These are phyloP conservation scores for Hippotragus niger DNA, from an alignment of 2,113 vertebrate genomes.

Conservation along the genomic window DNA sequence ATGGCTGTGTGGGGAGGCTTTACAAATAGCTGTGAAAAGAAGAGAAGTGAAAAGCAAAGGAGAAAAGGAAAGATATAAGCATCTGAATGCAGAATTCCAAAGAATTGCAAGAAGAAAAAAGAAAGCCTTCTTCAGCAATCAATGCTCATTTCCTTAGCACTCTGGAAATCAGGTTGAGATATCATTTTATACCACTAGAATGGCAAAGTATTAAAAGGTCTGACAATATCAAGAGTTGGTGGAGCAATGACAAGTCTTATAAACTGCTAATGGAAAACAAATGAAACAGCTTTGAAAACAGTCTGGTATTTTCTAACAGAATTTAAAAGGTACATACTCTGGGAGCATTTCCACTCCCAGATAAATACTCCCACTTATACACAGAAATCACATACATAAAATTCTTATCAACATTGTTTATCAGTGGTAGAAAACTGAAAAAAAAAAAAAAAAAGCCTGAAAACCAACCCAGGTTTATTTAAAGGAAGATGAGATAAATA, in stretches of 20 bases:
- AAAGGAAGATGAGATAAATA: slow-evolving; percentile 2
- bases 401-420: not conserved
- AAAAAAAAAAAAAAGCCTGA: not conserved
- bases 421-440: not conserved
- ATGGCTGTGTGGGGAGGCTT: too few species aligned
- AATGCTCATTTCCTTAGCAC: not conserved
- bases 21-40: too few species aligned
- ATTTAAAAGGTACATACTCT: not conserved
- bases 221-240: not conserved
- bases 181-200: not conserved
- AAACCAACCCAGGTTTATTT: not conserved
- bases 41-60: too few species aligned
- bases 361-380: not conserved
- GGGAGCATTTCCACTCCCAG: not conserved
- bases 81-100: too few species aligned
- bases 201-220: not conserved
- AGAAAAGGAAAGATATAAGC: too few species aligned
- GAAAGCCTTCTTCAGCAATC: too few species aligned
- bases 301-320: not conserved
- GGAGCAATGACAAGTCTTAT: not conserved
- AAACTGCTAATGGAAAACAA: not conserved
- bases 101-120: too few species aligned
- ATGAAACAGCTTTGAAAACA: not conserved
- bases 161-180: not conserved
- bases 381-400: not conserved